Base-by-base conservation (phyloP, 2,797 vertebrate genomes). In the Poecilia gillii region DNA sequence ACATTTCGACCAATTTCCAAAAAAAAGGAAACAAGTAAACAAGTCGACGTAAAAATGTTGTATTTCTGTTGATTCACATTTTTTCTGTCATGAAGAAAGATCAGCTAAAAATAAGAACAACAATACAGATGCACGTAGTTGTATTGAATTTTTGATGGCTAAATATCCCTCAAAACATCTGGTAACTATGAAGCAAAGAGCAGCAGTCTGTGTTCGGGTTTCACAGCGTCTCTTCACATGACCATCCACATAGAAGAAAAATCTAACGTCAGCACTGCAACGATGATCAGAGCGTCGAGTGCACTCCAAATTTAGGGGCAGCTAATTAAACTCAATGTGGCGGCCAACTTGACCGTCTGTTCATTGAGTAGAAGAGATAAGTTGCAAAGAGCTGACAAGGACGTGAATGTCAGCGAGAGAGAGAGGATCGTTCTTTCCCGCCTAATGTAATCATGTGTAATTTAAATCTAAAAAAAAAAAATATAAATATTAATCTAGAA, bases 321-420 rank as follows among this genome's bases (percentile, higher is more conserved):
- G 70, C 57, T 64, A 81, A 80, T 57, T 43, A 83, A 79, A 79
- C 59, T 74, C 72, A 64, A 74, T 79, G 78, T 79, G 78, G 78
- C 39, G 25, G 72, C 78, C 62, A 73, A 79, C 28, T 72, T 28
- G 49, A 57, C 76, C 76, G 68, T 59, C 76, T 72, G 51, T 72
- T 78, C 51, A 47, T 55, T 72, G 47, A 78, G 53, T 72, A 55
- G 76, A 45, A 78, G 70, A 72, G 76, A 72, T 55, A 59, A 78
- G 75, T 66, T 68, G 70, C 70, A 68, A 76, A n/a, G 75, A 68
- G 75, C 62, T 76, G 75, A 76, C 64, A 68, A 76, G 64, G 76
- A 59, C n/a, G 33, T 59, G 41, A 57, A 59, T 36, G 43, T 72
- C 31, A 72, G 68, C 11, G 28, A 59, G 76, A 53, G 57, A 51